Base-by-base conservation (phyloP, 2,113 vertebrate species). In the Podilymbus podiceps region DNA sequence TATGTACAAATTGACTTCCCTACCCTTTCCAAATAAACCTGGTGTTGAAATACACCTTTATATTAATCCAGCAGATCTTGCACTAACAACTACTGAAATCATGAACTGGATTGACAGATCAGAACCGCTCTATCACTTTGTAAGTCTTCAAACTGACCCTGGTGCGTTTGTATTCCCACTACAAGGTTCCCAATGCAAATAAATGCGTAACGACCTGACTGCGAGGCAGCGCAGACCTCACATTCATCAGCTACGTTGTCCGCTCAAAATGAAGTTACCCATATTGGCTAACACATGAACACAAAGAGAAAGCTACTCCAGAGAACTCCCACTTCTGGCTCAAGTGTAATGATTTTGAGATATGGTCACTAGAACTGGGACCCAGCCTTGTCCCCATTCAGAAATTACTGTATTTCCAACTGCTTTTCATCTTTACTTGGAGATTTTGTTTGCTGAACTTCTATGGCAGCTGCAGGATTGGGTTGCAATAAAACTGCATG, bases 101-200 rank as follows among this genome's bases (percentile, higher is more conserved):
- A 7, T 6, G 3, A 80, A 42, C 1, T 42, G 22, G 19, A 52
- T 0, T 28, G 23, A 59, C 12, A 86, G 20, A 50, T 20, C 38
- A 59, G 15, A 68, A 78, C 6, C 27, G 25, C 33, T 62, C 0
- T 10, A 64, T 30, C 4, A 12, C 35, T 66, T 79, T 6, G 0
- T 33, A 79, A 52, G 18, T 59, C 30, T 86, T 89, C 35, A 62
- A 25, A 79, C 1, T 56, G 25, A 83, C 33, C 18, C 11, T 3
- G 12, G 47, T 31, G 19, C 18, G 46, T 64, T 17, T 47, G 7
- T 20, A 79, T 4, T 72, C 44, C 62, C 27, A 31, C 31, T 17
- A 63, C 12, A 46, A 53, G 16, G 14, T 6, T 90, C 24, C 44
- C 9, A 68, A 46, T 8, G 40, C 12, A 83, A 84, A 74, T 8